These are phyloP conservation scores for Drosophila differens DNA, from an alignment of 2,888 invertebrate species.

Conservation along the genomic window DNA sequence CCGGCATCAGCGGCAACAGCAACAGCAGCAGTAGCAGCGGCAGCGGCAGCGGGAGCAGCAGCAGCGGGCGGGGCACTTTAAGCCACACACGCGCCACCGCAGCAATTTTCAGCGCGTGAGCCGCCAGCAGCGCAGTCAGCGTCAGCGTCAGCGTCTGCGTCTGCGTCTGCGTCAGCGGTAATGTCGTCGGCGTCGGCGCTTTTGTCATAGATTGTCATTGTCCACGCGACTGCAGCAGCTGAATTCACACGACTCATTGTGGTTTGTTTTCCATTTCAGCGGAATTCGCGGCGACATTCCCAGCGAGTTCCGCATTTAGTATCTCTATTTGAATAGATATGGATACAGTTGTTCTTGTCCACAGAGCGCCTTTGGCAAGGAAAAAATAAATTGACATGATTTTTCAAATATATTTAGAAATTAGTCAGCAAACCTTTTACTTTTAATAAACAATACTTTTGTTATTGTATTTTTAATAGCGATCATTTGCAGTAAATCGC, in stretches of 20 bases:
- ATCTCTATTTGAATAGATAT: constrained; percentile 16
- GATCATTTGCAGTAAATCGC: not conserved
- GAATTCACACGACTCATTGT: constrained; percentile 76
- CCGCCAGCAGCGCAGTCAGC: constrained; percentile 33
- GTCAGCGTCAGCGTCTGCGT: not conserved
- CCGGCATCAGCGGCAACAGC: constrained; percentile 11
- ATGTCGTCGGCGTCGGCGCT: constrained; percentile 42
- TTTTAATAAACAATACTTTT: not conserved
- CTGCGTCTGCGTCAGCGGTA: constrained; percentile 31
- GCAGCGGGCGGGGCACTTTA: constrained; percentile 58
- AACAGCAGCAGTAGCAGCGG: constrained; percentile 20
- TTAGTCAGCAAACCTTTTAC: not conserved
- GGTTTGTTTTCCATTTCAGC: constrained; percentile 57
- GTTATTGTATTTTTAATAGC: not conserved
- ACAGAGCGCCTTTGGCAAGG: constrained; percentile 1
- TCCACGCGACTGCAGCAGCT: constrained; percentile 78
- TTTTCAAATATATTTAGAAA: not conserved
- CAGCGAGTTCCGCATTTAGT: constrained; percentile 52
- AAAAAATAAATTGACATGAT: constrained; percentile 2
- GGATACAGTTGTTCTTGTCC: constrained; percentile 50
- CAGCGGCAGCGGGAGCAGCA: constrained; percentile 18
- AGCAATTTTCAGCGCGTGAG: constrained; percentile 73
- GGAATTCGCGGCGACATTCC: constrained; percentile 78
- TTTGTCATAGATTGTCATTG: constrained; percentile 74
- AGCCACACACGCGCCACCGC: constrained; percentile 71